phyloP scores from a whole-genome alignment of 2,797 vertebrate genomes.

The Chiroxiphia lanceolata region DNA sequence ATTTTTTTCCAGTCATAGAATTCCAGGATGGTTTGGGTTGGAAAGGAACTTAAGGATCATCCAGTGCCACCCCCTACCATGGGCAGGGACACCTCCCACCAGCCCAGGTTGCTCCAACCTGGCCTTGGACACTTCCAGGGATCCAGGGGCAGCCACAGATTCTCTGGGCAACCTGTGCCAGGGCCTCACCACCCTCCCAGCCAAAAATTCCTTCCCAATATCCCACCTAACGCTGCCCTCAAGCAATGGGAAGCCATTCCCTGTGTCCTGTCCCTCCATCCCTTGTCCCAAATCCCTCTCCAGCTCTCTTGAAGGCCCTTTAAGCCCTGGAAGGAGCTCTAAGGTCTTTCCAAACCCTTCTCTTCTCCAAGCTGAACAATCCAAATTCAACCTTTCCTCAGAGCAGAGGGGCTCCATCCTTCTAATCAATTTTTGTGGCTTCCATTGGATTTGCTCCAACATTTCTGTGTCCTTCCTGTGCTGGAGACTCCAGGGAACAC shows the following conservation, averaged over 20 bases:
- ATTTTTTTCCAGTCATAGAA: too few species aligned
- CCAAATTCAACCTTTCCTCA: neutral
- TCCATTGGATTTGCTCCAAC: neutral
- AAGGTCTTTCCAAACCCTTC: neutral
- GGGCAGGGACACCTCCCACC: neutral
- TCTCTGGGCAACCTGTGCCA: fast-evolving
- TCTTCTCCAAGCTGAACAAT: neutral
- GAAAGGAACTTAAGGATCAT: neutral
- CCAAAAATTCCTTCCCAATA: neutral
- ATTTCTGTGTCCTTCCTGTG: neutral
- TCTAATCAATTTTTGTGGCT: too few species aligned
- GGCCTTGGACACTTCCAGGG: neutral
- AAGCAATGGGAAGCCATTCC: neutral
- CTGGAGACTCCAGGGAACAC: neutral
- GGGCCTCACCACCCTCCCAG: neutral
- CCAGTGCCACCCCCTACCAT: too few species aligned
- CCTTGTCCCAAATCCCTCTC: neutral
- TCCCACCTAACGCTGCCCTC: neutral
- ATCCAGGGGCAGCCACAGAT: neutral
- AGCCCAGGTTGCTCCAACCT: neutral
- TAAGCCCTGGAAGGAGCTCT: neutral
- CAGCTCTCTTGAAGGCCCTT: neutral
- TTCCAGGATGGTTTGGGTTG: neutral
- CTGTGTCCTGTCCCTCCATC: neutral
- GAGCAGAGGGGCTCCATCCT: too few species aligned